Percentiles rank a stretch among this genome's conserved stretches.
Evolutionary conservation across 1,140 invertebrate species (phyloP).

Genomic region (Leptonema lineaticorne): DNA sequence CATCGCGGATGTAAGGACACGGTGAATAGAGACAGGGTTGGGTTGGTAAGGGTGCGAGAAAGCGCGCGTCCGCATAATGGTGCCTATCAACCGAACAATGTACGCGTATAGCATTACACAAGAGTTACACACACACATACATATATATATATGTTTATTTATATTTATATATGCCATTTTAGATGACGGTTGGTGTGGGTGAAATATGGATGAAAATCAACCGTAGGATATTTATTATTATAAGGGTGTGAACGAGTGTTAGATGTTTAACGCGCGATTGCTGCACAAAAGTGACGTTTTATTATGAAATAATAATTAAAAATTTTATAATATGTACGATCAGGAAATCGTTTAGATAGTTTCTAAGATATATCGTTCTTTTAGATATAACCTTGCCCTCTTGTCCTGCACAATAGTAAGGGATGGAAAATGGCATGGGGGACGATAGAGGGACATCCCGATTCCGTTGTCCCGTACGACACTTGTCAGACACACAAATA

Average conservation of each 20-base stretch:
- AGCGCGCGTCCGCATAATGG: constrained; percentile 11
- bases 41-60: neutral
- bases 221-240: too few relatives aligned
- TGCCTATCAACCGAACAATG: constrained; percentile 25
- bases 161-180: neutral
- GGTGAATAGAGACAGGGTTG: neutral
- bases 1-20: neutral
- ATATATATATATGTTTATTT: neutral
- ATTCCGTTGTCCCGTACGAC: neutral
- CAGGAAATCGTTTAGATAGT: too few relatives aligned
- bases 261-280: too few relatives aligned
- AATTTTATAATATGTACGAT: too few relatives aligned
- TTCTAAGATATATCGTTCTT: too few relatives aligned
- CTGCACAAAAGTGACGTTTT: too few relatives aligned
- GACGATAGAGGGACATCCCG: neutral
- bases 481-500: constrained; percentile 20
- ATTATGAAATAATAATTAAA: too few relatives aligned
- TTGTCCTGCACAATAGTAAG: neutral
- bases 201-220: too few relatives aligned
- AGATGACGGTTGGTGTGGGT: neutral
- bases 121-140: neutral
- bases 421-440: neutral
- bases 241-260: too few relatives aligned
- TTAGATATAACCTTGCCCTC: neutral
- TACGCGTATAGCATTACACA: constrained; percentile 20